Percentiles rank a stretch among this genome's conserved stretches.
phyloP scores from a whole-genome alignment of 2,888 invertebrate genomes.

The Ametastegia equiseti region DNA sequence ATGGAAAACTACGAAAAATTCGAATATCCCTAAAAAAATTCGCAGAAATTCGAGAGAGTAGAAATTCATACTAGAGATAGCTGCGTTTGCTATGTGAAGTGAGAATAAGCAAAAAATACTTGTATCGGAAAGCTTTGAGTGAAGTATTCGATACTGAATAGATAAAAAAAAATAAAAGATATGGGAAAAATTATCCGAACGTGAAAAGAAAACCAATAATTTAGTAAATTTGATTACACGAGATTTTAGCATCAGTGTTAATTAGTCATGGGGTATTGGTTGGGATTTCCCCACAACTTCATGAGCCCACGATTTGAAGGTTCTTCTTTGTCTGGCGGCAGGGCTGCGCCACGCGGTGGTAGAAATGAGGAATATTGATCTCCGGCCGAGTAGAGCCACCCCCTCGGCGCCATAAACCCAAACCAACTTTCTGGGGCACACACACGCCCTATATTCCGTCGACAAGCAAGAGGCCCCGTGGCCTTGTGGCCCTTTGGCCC shows the following conservation, averaged over 20 bases:
- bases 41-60: no score
- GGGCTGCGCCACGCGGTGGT: conserved; percentile 26
- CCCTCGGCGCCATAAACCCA: conserved; percentile 46
- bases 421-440: conserved; percentile 22
- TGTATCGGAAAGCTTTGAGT: no score
- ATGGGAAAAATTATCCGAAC: not conserved
- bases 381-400: conserved; percentile 56
- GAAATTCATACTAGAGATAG: no score
- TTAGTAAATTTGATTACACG: not conserved
- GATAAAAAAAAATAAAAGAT: no score
- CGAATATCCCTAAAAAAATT: no score
- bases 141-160: no score
- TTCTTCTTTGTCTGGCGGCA: conserved; percentile 27
- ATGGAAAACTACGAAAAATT: no score
- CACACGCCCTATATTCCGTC: conserved; percentile 28
- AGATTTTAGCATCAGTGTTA: not conserved
- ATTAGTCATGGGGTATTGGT: not conserved
- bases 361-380: conserved; percentile 67
- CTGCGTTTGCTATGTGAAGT: no score
- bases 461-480: not conserved
- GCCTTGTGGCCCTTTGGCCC: conserved; percentile 19
- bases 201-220: no score
- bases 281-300: not conserved
- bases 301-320: conserved; percentile 5
- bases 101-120: no score